Evolutionary conservation across 1,140 invertebrate species (phyloP).

Genomic region (Eupeodes corollae): DNA sequence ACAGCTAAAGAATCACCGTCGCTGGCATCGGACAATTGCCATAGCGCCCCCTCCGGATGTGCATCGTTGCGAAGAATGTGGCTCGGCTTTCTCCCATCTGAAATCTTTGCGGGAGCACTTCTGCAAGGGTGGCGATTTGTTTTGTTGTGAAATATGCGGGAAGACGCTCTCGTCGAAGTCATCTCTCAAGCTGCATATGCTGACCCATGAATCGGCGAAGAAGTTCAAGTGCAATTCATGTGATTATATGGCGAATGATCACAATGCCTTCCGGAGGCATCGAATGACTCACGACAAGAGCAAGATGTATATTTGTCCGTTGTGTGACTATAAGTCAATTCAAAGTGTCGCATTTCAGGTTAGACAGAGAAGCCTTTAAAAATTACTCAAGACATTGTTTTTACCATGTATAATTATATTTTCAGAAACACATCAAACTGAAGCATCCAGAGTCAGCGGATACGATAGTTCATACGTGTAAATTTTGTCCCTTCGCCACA

Average conservation of each 20-base stretch:
- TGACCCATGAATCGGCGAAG: slow-evolving; percentile 60
- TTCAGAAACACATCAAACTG: slow-evolving; percentile 27
- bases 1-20: slow-evolving; percentile 55
- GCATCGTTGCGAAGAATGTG: slow-evolving; percentile 27
- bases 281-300: slow-evolving; percentile 63
- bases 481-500: slow-evolving; percentile 22
- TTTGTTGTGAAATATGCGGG: slow-evolving; percentile 60
- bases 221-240: slow-evolving; percentile 71
- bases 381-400: neutral
- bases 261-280: slow-evolving; percentile 71
- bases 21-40: slow-evolving; percentile 46
- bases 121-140: slow-evolving; percentile 34
- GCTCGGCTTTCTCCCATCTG: slow-evolving; percentile 25
- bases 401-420: neutral
- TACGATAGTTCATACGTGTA: slow-evolving; percentile 24
- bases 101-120: slow-evolving; percentile 29
- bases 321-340: slow-evolving; percentile 57
- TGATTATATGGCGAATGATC: slow-evolving; percentile 62
- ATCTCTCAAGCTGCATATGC: slow-evolving; percentile 57
- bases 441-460: slow-evolving; percentile 29
- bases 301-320: slow-evolving; percentile 57
- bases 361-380: neutral
- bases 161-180: slow-evolving; percentile 50
- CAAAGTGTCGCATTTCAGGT: slow-evolving; percentile 54
- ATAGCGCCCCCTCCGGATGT: slow-evolving; percentile 37